Evolutionary conservation across 1,140 invertebrate genomes (phyloP), one percentile per base, ranked within the genome.

Genomic region (Drosophila seguyi): DNA sequence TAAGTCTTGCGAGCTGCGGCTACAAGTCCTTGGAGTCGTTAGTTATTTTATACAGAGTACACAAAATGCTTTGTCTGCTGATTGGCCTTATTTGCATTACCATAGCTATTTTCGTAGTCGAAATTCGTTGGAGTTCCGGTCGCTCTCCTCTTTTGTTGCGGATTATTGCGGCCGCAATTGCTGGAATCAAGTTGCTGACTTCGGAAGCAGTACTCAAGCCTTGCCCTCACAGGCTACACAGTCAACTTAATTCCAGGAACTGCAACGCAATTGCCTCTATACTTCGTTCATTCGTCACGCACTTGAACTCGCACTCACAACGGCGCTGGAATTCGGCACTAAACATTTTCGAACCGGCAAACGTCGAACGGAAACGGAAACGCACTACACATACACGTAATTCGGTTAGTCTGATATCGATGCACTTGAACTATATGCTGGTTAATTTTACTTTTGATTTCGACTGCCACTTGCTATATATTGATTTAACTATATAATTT

Each of bases 181-280:
- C 91, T 92, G 91, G 91, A 92, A 92, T 92, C 91, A 92, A 92
- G 91, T 92, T 92, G 91, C 91, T 92, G 91, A 92, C 91, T 92
- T 92, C 58, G 66, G 75, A 74, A 75, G 77, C 81, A 81, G n/a
- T 75, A 66, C 85, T 77, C 62, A 92, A 92, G 90, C 83, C 87
- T 79, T 74, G 65, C 76, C 81, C 59, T 77, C 73, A 75, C 77
- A 81, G 91, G 91, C 91, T 79, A 92, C 91, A 91, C 91, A 92
- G 91, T 92, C 91, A 92, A 92, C 91, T 92, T 92, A 83, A 92
- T 92, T 92, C 91, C 91, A 92, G 91, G 91, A 91, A 92, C 81
- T 83, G 91, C 91, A 91, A 92, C 86, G 62, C 85, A 88, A 78
- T 61, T 61, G 47, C 56, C 55, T 73, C 34, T 38, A 55, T 55